These are phyloP conservation scores for Leptobrachium ailaonicum DNA, from an alignment of 2,113 vertebrate genomes.

Conservation along the genomic window DNA sequence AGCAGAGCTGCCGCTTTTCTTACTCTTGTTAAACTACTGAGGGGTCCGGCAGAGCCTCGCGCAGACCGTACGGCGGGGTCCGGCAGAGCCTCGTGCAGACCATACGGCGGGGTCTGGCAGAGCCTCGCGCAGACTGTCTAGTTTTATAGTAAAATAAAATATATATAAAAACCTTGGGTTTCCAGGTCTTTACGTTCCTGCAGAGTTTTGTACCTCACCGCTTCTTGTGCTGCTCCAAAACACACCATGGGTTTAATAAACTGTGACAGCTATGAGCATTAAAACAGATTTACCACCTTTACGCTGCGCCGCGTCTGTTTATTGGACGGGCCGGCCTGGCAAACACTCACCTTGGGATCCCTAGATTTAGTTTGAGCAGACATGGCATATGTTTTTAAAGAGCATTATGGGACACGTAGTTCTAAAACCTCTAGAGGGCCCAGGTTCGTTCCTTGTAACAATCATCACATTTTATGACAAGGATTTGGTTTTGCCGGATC, in stretches of 20 bases:
- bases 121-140: constrained; percentile 36
- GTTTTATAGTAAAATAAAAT: constrained; percentile 62
- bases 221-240: constrained; percentile 59
- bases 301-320: constrained; percentile 65
- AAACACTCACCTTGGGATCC: too few relatives aligned
- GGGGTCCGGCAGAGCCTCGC: constrained; percentile 29
- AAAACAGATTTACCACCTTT: constrained; percentile 58
- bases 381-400: too few relatives aligned
- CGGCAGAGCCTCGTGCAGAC: constrained; percentile 32
- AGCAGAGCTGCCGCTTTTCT: constrained; percentile 83
- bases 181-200: constrained; percentile 80
- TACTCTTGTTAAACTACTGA: constrained; percentile 84
- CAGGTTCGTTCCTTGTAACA: too few relatives aligned
- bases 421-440: too few relatives aligned
- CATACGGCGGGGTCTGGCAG: constrained; percentile 67
- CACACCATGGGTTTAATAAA: constrained; percentile 69
- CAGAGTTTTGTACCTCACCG: constrained; percentile 66
- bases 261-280: constrained; percentile 58
- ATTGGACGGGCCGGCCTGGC: too few relatives aligned
- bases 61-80: constrained; percentile 64
- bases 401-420: too few relatives aligned
- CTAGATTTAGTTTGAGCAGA: too few relatives aligned
- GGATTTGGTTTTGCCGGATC: too few relatives aligned
- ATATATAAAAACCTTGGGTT: constrained; percentile 71
- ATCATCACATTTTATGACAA: too few relatives aligned